Evolutionary conservation across 2,888 invertebrate genomes (phyloP), one percentile per base, ranked within the genome.

Genomic region (Ptychoptera albimana): DNA sequence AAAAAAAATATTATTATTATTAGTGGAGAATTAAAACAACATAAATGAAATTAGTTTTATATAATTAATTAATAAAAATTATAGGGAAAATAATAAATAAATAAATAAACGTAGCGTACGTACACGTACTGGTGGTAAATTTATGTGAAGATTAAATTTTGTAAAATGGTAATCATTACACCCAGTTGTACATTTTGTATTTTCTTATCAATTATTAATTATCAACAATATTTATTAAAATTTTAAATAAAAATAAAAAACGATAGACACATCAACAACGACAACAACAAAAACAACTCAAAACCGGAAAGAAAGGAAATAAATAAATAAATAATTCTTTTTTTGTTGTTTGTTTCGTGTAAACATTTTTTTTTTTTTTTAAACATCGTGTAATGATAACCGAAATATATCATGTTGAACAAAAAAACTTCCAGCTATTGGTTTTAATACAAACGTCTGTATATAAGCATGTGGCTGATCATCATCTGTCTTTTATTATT

Each of bases 371-470:
- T n/a, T n/a, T 13, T 30, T 50, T 51, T 52, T 65, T 64, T 75
- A 77, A 61, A 75, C 65, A 70, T 92, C 82, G 69, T 93, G 92
- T 57, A 94, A 76, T 54, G 86, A 85, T 63, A 94, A 79, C 66
- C 93, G 78, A 75, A 94, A 94, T 67, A 89, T 80, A 69, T 94
- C 93, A 68, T 93, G 91, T 69, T 88, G 86, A 63, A 93, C 82
- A 73, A 85, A 92, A 76, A 85, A 94, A 63, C 82, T 83, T 64
- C 74, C 81, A 65, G 78, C 83, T 63, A 83, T 77, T 54, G 87
- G 87, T 72, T 86, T 89, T 71, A 94, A 73, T 57, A 91, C 80
- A 77, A 94, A 94, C 53, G 83, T 84, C 73, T 96, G 93, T 61
- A 80, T 80, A 73, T 89, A 96, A 54, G 86, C 85, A 66, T 93